Conservation (phyloP, 2,888 invertebrate species). For the Ctenicera cuprea region DNA sequence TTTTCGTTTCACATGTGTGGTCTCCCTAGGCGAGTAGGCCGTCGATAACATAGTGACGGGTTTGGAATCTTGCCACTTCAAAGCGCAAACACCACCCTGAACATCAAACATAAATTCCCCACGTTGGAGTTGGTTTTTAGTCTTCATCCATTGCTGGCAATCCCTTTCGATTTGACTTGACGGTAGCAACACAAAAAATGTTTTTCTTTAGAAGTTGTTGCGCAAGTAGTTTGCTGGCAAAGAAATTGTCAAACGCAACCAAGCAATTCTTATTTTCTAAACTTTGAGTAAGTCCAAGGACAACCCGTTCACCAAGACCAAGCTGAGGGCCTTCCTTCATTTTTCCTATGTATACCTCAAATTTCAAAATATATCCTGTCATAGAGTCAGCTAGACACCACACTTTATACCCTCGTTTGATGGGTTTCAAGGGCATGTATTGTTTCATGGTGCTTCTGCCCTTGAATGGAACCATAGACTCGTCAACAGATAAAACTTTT, state of each 20-base stretch:
- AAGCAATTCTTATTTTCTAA: not conserved
- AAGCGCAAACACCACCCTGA: constrained; percentile 41
- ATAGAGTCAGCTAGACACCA: not conserved
- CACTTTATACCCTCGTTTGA: constrained; percentile 2
- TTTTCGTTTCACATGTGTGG: not conserved
- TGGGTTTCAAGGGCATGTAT: not conserved
- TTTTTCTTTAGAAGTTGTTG: not conserved
- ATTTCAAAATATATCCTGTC: not conserved
- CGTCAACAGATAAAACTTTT: not conserved
- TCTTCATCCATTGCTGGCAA: not conserved
- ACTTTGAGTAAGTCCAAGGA: not conserved
- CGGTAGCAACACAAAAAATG: not conserved
- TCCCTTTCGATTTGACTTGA: not conserved
- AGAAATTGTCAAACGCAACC: constrained; percentile 4
- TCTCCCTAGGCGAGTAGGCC: not conserved
- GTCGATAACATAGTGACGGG: not conserved
- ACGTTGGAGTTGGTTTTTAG: not conserved
- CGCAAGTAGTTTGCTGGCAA: not conserved
- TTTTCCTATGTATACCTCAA: not conserved
- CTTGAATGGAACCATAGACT: constrained; percentile 6
- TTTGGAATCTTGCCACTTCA: constrained; percentile 4
- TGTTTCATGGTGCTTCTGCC: not conserved
- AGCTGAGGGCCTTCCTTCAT: not conserved
- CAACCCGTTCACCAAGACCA: not conserved
- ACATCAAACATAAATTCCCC: not conserved